Conservation (phyloP, 1,140 invertebrate species). For the Samia ricini region DNA sequence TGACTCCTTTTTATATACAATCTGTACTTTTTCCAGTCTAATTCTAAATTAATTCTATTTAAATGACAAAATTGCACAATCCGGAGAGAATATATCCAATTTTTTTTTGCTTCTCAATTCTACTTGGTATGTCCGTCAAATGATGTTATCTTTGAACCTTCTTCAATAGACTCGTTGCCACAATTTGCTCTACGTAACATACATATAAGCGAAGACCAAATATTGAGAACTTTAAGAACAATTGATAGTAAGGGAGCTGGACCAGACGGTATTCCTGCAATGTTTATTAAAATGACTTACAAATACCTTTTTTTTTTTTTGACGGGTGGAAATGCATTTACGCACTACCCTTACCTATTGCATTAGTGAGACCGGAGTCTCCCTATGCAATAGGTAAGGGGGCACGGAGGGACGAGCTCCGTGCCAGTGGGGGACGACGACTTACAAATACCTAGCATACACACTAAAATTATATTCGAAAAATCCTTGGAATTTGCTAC, state of each 20-base stretch:
- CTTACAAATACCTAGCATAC: background rate
- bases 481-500: background rate
- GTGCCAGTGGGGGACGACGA: no score
- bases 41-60: background rate
- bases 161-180: no score
- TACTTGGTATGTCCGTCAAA: background rate
- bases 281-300: background rate
- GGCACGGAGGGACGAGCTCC: no score
- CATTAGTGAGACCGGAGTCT: no score
- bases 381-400: no score
- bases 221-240: background rate
- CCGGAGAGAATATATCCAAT: background rate
- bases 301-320: no score
- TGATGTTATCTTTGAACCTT: no score
- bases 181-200: background rate
- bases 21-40: background rate
- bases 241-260: background rate
- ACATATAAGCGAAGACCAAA: background rate
- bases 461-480: background rate
- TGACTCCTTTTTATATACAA: no score
- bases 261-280: background rate
- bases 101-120: background rate
- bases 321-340: no score
- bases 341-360: no score
- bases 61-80: background rate